phyloP scores from a whole-genome alignment of 2,797 vertebrate species.

The Emys orbicularis region DNA sequence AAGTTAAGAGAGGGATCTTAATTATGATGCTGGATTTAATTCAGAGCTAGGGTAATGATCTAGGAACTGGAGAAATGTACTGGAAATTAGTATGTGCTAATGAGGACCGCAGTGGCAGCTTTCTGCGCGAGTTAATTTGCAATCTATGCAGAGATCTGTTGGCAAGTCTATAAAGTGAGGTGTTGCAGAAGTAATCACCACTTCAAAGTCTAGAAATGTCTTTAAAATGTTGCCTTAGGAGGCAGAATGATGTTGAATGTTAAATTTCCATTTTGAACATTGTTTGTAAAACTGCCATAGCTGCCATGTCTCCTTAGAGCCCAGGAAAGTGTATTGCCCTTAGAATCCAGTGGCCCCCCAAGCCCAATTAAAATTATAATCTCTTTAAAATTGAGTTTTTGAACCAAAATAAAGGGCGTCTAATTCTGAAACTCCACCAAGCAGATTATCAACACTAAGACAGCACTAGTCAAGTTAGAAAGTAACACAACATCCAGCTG shows the following conservation, averaged over 20 bases:
- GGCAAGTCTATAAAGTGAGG: slow-evolving; percentile 55
- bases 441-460: not conserved
- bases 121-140: slow-evolving; percentile 63
- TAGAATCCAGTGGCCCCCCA: not conserved
- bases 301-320: not conserved
- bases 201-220: slow-evolving; percentile 52
- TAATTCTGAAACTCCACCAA: not conserved
- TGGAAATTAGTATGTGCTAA: slow-evolving; percentile 58
- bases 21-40: slow-evolving; percentile 52
- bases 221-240: slow-evolving; percentile 20
- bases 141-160: slow-evolving; percentile 59
- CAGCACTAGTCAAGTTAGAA: fast-evolving
- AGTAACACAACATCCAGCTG: fast-evolving
- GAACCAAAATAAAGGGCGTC: not conserved
- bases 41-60: slow-evolving; percentile 42
- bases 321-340: not conserved
- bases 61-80: slow-evolving; percentile 38
- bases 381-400: not conserved
- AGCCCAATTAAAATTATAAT: not conserved
- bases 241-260: slow-evolving; percentile 21
- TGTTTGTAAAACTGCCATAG: not conserved
- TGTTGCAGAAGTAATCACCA: slow-evolving; percentile 56
- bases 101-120: slow-evolving; percentile 19
- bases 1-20: slow-evolving; percentile 49
- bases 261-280: slow-evolving; percentile 32